Evolutionary conservation across 2,113 vertebrate genomes (phyloP), one percentile per base, ranked within the genome.

Genomic region (Syngnathus scovelli): DNA sequence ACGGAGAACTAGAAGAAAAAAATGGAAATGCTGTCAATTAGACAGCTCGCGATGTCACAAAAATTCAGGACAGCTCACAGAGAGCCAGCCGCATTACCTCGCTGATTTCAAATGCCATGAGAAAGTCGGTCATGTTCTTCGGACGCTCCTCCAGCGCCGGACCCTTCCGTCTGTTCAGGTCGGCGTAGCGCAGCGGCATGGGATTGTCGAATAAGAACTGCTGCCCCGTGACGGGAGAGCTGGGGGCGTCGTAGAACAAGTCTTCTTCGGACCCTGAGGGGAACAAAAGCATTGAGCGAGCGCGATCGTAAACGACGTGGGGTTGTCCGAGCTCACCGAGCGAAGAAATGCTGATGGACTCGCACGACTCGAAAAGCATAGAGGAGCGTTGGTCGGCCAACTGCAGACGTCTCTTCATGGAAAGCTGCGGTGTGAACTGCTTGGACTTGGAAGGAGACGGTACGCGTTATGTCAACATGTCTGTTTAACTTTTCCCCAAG

Each of bases 181-280:
- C 64, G 37, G 46, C 41, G 43, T 68, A 71, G 48, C 76, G 74
- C 33, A 93, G 71, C 0, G 89, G 80, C 51, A 77, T 83, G 64
- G 85, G 80, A 18, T 86, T 58, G 51, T 89, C 87, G 60, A 93
- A 81, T 79, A 94, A 94, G 83, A 93, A 94, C 0, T 83, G 66
- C 51, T 75, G 7, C 1, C 95, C 94, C 52, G 93, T 93, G 4
- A 94, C 66, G 1, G 97, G 97, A 82, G 95, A 96, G 80, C 89
- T 94, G 33, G 92, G 92, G 38, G 97, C 97, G 78, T 99, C 97
- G 67, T 91, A 99, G 88, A 94, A 99, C 82, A 92, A 70, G 64
- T 98, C 96, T 72, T 98, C 95, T 70, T 98, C 95, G 37, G 95
- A 96, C 41, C 95, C 89, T 88, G 68, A 38, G 15, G 4, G 15